A percentile compares a stretch with the other conserved stretches of the same genome.
Conservation (phyloP, 2,113 vertebrate species). For the Coregonus clupeaformis region DNA sequence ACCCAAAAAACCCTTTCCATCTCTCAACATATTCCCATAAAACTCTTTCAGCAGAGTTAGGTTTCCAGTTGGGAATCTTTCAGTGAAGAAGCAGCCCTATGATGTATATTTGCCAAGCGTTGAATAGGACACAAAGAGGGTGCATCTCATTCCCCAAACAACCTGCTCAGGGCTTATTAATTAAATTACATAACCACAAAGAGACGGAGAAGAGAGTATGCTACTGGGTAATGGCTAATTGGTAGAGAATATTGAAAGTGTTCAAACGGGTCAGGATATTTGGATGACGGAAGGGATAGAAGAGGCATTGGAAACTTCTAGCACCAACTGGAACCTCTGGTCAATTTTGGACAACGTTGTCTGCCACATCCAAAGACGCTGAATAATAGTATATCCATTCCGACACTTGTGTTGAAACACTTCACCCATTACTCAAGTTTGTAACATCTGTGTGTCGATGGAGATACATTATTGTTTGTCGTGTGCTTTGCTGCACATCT, state of each 20-base stretch:
- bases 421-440: no score
- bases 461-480: no score
- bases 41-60: constrained; percentile 3
- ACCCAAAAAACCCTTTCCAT: background rate
- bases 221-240: no score
- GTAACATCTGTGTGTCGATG: no score
- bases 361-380: no score
- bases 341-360: no score
- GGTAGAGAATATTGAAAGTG: background rate
- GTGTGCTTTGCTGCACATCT: no score
- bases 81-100: constrained; percentile 29
- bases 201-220: constrained; percentile 10
- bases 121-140: constrained; percentile 47
- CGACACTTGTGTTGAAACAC: no score
- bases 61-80: constrained; percentile 31
- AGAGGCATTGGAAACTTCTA: no score
- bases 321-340: no score
- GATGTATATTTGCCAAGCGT: constrained; percentile 30
- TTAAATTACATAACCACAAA: constrained; percentile 47
- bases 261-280: background rate
- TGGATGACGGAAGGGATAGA: background rate
- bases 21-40: constrained; percentile 36
- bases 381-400: no score
- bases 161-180: constrained; percentile 40
- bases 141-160: constrained; percentile 31